These are phyloP conservation scores for Tetranychus truncatus DNA, from an alignment of 2,888 invertebrate genomes.

Conservation along the genomic window DNA sequence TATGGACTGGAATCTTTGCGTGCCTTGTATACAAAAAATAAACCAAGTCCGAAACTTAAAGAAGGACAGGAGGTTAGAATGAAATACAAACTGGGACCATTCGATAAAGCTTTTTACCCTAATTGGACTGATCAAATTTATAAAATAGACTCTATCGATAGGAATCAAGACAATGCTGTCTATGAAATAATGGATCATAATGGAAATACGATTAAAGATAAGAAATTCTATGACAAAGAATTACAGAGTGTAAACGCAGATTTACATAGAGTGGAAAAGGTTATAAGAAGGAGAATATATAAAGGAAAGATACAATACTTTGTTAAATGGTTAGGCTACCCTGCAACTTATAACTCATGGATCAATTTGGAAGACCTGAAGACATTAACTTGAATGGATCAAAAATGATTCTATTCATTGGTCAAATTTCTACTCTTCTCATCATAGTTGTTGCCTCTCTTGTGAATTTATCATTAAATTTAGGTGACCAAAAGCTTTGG, in stretches of 20 bases:
- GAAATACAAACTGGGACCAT: too few relatives aligned
- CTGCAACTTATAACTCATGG: not conserved
- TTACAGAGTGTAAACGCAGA: not conserved
- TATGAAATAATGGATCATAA: not conserved
- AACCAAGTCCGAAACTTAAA: not conserved
- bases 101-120: not conserved
- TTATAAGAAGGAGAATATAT: not conserved
- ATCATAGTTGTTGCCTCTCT: not conserved
- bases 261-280: not conserved
- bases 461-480: not conserved
- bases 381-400: not conserved
- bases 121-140: constrained; percentile 6
- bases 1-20: not conserved
- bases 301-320: not conserved
- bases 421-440: not conserved
- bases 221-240: not conserved
- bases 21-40: not conserved
- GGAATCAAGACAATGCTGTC: not conserved
- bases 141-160: not conserved
- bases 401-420: not conserved
- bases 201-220: not conserved
- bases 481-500: not conserved
- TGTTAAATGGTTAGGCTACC: not conserved
- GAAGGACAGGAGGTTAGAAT: too few relatives aligned
- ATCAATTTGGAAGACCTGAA: not conserved